Conservation (phyloP, 2,888 invertebrate genomes). For the Pristionchus maxplancki region DNA sequence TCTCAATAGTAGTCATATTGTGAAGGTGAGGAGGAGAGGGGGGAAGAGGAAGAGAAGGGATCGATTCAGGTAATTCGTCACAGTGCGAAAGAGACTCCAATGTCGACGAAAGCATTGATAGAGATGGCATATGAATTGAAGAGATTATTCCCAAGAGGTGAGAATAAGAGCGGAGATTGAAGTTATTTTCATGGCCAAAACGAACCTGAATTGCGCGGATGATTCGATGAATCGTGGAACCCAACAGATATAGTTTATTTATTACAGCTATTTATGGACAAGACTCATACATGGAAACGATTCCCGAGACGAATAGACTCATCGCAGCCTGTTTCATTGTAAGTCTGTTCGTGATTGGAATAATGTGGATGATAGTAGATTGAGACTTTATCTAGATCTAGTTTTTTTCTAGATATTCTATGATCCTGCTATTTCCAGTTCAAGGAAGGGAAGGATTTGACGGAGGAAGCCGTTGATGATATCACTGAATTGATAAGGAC, state of each 20-base stretch:
- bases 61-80: slow-evolving; percentile 23
- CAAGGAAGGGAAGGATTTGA: background rate
- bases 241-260: no score
- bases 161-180: no score
- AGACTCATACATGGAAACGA: background rate
- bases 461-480: background rate
- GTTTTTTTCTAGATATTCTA: no score
- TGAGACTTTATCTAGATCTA: background rate
- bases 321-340: slow-evolving; percentile 6
- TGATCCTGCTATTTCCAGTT: background rate
- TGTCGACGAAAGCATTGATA: background rate
- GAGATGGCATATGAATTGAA: slow-evolving; percentile 28
- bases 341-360: background rate
- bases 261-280: background rate
- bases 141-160: slow-evolving; percentile 31
- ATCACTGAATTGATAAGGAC: slow-evolving; percentile 23
- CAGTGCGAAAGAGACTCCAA: background rate
- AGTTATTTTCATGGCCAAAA: no score
- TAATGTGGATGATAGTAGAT: background rate
- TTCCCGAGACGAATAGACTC: background rate
- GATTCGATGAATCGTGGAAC: no score
- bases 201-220: no score
- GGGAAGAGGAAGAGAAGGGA: background rate
- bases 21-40: background rate
- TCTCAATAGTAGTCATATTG: background rate